Conservation (phyloP, 2,797 vertebrate species). For the Semotilus atromaculatus region DNA sequence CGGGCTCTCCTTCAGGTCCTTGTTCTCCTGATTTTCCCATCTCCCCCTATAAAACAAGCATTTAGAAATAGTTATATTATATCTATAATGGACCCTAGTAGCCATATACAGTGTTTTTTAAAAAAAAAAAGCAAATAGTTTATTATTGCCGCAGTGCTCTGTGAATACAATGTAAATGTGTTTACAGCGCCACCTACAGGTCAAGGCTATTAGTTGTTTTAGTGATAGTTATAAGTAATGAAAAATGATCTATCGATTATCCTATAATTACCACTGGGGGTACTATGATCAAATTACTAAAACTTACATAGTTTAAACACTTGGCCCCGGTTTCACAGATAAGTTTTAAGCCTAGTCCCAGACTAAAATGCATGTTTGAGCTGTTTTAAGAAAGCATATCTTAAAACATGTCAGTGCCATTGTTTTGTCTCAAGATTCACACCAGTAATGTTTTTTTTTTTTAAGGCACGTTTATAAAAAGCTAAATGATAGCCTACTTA, state of each 20-base stretch:
- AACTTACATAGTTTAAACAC: background rate
- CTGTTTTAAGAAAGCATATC: no score
- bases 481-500: conserved; percentile 63
- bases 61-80: conserved; percentile 7
- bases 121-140: no score
- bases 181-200: background rate
- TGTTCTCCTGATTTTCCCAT: conserved; percentile 76
- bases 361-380: no score
- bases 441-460: no score
- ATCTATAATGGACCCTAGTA: background rate
- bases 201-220: background rate
- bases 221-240: background rate
- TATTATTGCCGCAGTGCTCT: background rate
- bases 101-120: no score
- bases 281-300: background rate
- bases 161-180: background rate
- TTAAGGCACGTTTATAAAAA: no score
- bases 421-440: no score
- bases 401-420: no score
- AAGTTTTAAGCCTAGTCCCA: no score
- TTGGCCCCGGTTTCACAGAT: no score
- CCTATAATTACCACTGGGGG: background rate
- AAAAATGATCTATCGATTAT: background rate
- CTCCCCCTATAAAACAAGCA: conserved; percentile 70
- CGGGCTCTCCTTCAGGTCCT: conserved; percentile 79